phyloP scores from a whole-genome alignment of 1,140 invertebrate species.

The Gryon sp. region DNA sequence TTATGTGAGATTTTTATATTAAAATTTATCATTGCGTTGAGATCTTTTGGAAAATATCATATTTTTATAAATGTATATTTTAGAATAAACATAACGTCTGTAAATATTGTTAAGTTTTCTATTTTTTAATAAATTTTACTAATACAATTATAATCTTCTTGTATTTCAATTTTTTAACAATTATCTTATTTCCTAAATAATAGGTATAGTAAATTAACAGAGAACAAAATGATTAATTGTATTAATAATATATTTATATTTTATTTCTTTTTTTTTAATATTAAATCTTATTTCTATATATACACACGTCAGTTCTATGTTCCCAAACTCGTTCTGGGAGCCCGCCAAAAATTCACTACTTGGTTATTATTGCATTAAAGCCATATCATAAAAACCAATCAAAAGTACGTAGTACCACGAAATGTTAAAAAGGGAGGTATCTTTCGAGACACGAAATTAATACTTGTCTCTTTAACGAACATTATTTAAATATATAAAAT shows the following conservation, averaged over 20 bases:
- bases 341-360: constrained; percentile 56
- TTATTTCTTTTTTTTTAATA: constrained; percentile 66
- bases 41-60: not conserved
- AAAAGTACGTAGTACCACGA: constrained; percentile 49
- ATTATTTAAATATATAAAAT: constrained; percentile 54
- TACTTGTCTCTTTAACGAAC: constrained; percentile 42
- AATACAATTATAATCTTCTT: constrained; percentile 14
- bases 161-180: constrained; percentile 15
- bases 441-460: constrained; percentile 45
- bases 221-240: constrained; percentile 20
- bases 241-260: constrained; percentile 50
- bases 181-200: not conserved
- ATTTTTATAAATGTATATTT: constrained; percentile 50
- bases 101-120: constrained; percentile 57
- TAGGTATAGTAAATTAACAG: not conserved
- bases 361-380: constrained; percentile 67
- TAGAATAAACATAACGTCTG: constrained; percentile 23
- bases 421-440: constrained; percentile 27
- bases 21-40: not conserved
- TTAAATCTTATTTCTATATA: constrained; percentile 73
- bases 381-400: constrained; percentile 60
- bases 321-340: constrained; percentile 44
- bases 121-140: constrained; percentile 51
- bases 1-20: too few relatives aligned
- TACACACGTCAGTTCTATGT: constrained; percentile 74